phyloP scores from a whole-genome alignment of 1,140 invertebrate genomes.

The Cherax destructor region DNA sequence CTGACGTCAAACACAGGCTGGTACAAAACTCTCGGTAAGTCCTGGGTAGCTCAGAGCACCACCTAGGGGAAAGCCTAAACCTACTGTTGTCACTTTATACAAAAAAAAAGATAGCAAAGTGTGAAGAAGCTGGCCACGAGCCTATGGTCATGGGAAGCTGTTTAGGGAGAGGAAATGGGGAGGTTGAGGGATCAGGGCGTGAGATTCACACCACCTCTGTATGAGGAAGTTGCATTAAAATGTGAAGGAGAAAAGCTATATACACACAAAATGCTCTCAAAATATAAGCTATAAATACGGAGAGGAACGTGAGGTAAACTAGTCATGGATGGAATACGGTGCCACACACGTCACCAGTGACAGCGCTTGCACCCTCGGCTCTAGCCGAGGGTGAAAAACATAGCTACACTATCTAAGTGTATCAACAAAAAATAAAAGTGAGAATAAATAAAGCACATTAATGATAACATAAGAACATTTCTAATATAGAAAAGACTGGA shows the following conservation, averaged over 20 bases:
- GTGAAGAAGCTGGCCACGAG: slow-evolving; percentile 49
- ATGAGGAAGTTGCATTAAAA: slow-evolving; percentile 30
- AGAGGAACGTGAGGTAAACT: slow-evolving; percentile 60
- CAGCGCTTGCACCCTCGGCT: slow-evolving; percentile 43
- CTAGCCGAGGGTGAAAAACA: slow-evolving; percentile 41
- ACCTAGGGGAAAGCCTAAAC: slow-evolving; percentile 50
- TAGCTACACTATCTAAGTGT: slow-evolving; percentile 54
- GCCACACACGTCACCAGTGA: slow-evolving; percentile 47
- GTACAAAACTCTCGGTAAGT: slow-evolving; percentile 41
- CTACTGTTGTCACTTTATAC: slow-evolving; percentile 46
- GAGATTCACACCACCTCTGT: slow-evolving; percentile 28
- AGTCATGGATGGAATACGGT: slow-evolving; percentile 61
- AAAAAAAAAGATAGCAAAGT: slow-evolving; percentile 27
- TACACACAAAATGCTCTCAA: slow-evolving; percentile 61
- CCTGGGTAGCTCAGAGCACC: slow-evolving; percentile 41
- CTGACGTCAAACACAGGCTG: slow-evolving; percentile 51
- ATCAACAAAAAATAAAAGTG: slow-evolving; percentile 42
- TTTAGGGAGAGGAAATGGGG: slow-evolving; percentile 1
- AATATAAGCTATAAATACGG: slow-evolving; percentile 58
- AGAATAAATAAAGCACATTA: slow-evolving; percentile 57
- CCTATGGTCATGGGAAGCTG: slow-evolving; percentile 52
- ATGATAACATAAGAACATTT: slow-evolving; percentile 56
- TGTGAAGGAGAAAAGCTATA: slow-evolving; percentile 46
- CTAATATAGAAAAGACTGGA: slow-evolving; percentile 53
- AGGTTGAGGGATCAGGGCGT: background rate